These are phyloP conservation scores for Calyptomena viridis DNA, from an alignment of 2,113 vertebrate species.

Conservation along the genomic window DNA sequence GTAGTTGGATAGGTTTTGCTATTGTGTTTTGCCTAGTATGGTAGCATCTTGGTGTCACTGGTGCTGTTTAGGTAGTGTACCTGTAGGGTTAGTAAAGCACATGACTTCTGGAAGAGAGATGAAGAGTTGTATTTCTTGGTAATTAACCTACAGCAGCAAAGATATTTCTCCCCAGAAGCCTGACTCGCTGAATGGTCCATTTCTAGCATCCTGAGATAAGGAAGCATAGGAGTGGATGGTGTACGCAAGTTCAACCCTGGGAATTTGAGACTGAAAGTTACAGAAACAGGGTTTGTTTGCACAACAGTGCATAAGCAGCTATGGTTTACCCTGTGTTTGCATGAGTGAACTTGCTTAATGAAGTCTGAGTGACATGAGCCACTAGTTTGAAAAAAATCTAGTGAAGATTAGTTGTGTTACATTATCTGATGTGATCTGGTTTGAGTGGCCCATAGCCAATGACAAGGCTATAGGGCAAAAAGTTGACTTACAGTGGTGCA, in stretches of 20 bases:
- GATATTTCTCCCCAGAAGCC: neutral
- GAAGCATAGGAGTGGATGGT: too few species aligned
- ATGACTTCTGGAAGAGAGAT: neutral
- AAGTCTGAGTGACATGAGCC: neutral
- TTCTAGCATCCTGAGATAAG: too few species aligned
- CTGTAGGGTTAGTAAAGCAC: neutral
- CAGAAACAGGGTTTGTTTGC: neutral
- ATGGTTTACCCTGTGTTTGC: neutral
- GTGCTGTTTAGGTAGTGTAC: neutral
- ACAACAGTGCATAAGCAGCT: neutral
- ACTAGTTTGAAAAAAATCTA: neutral
- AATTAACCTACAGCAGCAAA: neutral
- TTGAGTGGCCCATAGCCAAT: neutral
- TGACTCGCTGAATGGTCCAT: too few species aligned
- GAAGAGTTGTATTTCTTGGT: neutral
- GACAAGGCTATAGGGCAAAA: neutral
- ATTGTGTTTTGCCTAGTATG: neutral
- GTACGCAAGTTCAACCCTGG: too few species aligned
- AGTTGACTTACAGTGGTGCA: neutral
- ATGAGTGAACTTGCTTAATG: neutral
- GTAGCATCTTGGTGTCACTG: neutral
- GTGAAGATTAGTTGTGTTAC: neutral
- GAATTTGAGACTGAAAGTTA: neutral
- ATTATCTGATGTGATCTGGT: neutral
- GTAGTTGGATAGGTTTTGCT: neutral